These are phyloP conservation scores for Albula goreensis DNA, from an alignment of 2,113 vertebrate genomes.

Conservation along the genomic window DNA sequence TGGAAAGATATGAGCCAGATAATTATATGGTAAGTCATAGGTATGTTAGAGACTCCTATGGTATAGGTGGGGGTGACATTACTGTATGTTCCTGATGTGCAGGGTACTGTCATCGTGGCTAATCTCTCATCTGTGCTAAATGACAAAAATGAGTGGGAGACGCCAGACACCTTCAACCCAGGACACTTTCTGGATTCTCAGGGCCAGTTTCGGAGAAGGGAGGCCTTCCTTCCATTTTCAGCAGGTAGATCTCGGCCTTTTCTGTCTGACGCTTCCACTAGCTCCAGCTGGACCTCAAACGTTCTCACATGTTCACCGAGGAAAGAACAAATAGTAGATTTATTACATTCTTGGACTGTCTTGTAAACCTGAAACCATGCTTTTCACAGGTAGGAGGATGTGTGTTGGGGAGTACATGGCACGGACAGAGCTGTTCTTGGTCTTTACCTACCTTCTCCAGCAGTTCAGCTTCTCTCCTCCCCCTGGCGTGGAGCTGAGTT, in stretches of 20 bases:
- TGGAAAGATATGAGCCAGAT: too few species aligned
- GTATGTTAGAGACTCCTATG: too few species aligned
- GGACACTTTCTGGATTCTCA: constrained; percentile 74
- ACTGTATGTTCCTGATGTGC: neutral
- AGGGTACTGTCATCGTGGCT: constrained; percentile 66
- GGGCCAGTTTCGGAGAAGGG: constrained; percentile 68
- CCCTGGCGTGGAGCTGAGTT: neutral
- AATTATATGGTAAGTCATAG: too few species aligned
- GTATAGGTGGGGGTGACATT: too few species aligned
- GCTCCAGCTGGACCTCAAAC: neutral
- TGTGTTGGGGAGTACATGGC: constrained; percentile 68
- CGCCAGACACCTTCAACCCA: constrained; percentile 72
- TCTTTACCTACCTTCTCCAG: constrained; percentile 61
- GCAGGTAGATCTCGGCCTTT: constrained; percentile 54
- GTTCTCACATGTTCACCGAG: neutral
- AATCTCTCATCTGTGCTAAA: constrained; percentile 71
- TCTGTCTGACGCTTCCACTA: neutral
- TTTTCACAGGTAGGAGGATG: constrained; percentile 56
- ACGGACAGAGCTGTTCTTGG: constrained; percentile 64
- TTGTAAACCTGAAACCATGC: neutral
- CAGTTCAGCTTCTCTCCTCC: constrained; percentile 1
- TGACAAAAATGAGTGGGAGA: constrained; percentile 69
- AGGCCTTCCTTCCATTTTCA: constrained; percentile 75
- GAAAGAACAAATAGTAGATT: neutral
- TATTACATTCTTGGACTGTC: neutral